Evolutionary conservation across 2,797 vertebrate genomes (phyloP).

Genomic region (Chloroceryle inda): DNA sequence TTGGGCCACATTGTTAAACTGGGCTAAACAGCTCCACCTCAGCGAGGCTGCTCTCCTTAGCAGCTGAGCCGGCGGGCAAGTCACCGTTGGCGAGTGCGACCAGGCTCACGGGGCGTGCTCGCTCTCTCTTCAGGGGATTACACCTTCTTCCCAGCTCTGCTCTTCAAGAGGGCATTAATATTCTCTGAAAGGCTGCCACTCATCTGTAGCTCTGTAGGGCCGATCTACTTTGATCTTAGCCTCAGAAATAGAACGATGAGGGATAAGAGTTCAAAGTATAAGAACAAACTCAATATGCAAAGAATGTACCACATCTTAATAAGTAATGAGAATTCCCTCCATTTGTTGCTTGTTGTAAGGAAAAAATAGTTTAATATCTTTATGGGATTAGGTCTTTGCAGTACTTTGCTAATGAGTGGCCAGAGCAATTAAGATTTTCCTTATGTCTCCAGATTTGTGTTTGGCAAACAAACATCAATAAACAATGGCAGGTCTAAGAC

Average conservation of each 20-base stretch:
- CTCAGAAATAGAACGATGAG: slow-evolving; percentile 26
- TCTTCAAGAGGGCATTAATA: slow-evolving; percentile 55
- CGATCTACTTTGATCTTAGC: slow-evolving; percentile 35
- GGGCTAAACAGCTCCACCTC: not conserved
- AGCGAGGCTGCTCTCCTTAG: rapidly evolving
- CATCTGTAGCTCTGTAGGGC: slow-evolving; percentile 43
- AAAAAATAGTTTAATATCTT: slow-evolving; percentile 67
- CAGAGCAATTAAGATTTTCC: slow-evolving; percentile 62
- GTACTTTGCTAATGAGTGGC: slow-evolving; percentile 66
- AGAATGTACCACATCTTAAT: slow-evolving; percentile 60
- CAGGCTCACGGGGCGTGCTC: not conserved
- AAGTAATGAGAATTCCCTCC: slow-evolving; percentile 38
- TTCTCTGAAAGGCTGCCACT: slow-evolving; percentile 47
- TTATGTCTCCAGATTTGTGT: slow-evolving; percentile 59
- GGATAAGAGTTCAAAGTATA: slow-evolving; percentile 53
- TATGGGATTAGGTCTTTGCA: slow-evolving; percentile 9
- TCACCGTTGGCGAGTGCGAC: not conserved
- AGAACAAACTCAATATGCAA: slow-evolving; percentile 47
- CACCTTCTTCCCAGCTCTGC: not conserved
- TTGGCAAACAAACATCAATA: slow-evolving; percentile 56
- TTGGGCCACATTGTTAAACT: rapidly evolving
- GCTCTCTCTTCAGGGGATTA: slow-evolving; percentile 10
- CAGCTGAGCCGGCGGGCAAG: not conserved
- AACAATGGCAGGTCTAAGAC: slow-evolving; percentile 33
- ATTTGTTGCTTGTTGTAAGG: slow-evolving; percentile 57